A percentile compares a stretch with the other conserved stretches of the same genome.
Evolutionary conservation across 2,888 invertebrate genomes (phyloP).

Genomic region (Tiliacea aurago): DNA sequence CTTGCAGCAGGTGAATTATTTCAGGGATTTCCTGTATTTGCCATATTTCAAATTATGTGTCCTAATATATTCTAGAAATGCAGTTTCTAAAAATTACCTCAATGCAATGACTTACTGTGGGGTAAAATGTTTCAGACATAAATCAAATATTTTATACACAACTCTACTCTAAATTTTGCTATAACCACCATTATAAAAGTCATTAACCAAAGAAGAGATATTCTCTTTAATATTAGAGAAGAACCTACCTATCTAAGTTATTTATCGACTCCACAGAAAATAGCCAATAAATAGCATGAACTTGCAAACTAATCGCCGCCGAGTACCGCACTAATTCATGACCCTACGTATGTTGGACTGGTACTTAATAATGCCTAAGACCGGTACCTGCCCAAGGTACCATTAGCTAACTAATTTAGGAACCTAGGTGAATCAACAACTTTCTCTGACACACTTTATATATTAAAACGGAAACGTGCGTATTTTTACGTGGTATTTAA

Average conservation of each 20-base stretch:
- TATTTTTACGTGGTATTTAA: not conserved
- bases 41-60: not conserved
- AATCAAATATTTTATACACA: not conserved
- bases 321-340: conserved; percentile 53
- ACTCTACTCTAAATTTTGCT: not conserved
- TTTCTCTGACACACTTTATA: conserved; percentile 41
- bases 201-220: not conserved
- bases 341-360: conserved; percentile 33
- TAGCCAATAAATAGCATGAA: conserved; percentile 49
- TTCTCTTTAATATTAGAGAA: not conserved
- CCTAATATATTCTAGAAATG: not conserved
- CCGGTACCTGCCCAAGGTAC: conserved; percentile 42
- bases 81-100: not conserved
- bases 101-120: not conserved
- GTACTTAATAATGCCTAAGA: conserved; percentile 55
- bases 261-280: conserved; percentile 32
- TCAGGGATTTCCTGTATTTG: not conserved
- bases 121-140: no score
- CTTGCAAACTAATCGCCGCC: conserved; percentile 50
- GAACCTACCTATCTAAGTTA: not conserved
- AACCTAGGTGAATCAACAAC: conserved; percentile 46
- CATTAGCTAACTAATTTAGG: conserved; percentile 55
- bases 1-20: not conserved
- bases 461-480: conserved; percentile 18
- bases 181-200: not conserved